Percentiles rank a stretch among this genome's conserved stretches.
phyloP scores from a whole-genome alignment of 1,140 invertebrate species.

The Drosophila nigromelanica region DNA sequence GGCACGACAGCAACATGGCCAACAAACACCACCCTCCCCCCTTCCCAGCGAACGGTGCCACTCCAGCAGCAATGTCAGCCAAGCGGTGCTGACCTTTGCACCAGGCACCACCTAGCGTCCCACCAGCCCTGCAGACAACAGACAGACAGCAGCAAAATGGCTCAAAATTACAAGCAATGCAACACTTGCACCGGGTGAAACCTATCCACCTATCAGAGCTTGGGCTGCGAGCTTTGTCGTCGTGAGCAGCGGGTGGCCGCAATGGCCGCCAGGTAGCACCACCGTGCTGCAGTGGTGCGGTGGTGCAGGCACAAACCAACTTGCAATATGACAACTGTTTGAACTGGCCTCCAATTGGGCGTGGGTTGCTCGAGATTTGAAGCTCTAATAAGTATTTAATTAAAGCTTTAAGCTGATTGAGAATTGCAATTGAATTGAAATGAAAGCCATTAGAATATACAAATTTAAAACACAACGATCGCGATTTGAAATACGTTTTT shows the following conservation, averaged over 20 bases:
- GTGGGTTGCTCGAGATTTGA: no score
- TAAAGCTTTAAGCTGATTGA: no score
- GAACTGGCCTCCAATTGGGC: no score
- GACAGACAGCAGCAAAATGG: conserved; percentile 39
- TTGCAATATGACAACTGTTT: no score
- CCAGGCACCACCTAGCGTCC: conserved; percentile 21
- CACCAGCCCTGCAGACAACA: not conserved
- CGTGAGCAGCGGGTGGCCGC: conserved; percentile 39
- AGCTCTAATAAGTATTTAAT: no score
- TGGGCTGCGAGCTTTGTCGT: conserved; percentile 14
- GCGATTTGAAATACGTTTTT: no score
- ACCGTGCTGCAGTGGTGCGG: no score
- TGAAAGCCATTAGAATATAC: no score
- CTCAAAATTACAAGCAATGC: conserved; percentile 50
- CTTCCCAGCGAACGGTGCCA: not conserved
- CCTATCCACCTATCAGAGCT: conserved; percentile 35
- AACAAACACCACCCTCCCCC: conserved; percentile 12
- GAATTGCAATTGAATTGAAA: no score
- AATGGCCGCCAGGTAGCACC: conserved; percentile 40
- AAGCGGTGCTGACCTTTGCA: conserved; percentile 65
- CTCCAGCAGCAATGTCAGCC: conserved; percentile 20
- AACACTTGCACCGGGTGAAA: conserved; percentile 37
- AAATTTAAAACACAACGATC: no score
- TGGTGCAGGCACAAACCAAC: no score
- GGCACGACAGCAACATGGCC: conserved; percentile 53